Conservation (phyloP, 2,888 invertebrate species). For the Himalopsyche anomala region DNA sequence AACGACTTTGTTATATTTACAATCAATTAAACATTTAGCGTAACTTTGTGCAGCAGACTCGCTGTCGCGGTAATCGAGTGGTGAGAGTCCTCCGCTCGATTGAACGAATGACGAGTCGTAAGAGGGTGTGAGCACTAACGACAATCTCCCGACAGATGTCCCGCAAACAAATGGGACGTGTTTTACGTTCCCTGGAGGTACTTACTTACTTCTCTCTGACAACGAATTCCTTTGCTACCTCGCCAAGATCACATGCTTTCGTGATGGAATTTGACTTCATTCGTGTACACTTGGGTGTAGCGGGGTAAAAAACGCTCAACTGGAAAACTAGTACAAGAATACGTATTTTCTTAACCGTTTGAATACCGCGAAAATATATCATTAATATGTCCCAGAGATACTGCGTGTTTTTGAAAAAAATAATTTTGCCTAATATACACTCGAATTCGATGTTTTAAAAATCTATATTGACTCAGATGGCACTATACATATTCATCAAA, state of each 20-base stretch:
- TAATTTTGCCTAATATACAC: too few species aligned
- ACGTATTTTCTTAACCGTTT: too few species aligned
- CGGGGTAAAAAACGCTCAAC: background rate
- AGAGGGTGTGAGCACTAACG: constrained; percentile 16
- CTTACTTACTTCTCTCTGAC: constrained; percentile 8
- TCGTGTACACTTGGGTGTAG: background rate
- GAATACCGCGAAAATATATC: too few species aligned
- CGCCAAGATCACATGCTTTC: constrained; percentile 7
- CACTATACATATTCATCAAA: too few species aligned
- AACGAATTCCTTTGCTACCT: constrained; percentile 23
- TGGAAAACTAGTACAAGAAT: too few species aligned
- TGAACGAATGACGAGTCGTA: constrained; percentile 11
- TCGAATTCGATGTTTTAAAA: too few species aligned
- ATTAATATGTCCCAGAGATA: too few species aligned
- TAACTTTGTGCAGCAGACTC: too few species aligned
- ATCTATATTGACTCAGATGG: too few species aligned
- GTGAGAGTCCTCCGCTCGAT: background rate
- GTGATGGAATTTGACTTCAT: constrained; percentile 35
- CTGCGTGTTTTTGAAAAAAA: too few species aligned
- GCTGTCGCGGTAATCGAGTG: background rate
- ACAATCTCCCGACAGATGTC: constrained; percentile 42
- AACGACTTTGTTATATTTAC: too few species aligned
- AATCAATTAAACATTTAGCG: too few species aligned
- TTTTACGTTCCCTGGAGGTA: constrained; percentile 27
- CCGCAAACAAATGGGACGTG: constrained; percentile 39